Base-by-base conservation (phyloP, 2,113 vertebrate genomes). In the Lophura nycthemera region DNA sequence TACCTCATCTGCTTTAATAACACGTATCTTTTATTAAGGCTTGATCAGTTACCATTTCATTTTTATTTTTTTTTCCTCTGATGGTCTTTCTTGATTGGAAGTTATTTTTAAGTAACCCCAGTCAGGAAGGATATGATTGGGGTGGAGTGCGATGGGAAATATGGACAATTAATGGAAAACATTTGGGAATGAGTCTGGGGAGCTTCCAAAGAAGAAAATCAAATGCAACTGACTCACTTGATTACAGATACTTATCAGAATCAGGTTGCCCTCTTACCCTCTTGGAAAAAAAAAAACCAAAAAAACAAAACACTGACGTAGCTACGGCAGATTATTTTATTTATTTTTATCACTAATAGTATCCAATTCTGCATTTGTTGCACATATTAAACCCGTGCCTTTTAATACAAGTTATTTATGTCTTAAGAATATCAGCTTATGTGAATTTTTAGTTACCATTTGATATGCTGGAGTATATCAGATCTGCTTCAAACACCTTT, bases 81-180 rank as follows among this genome's bases (percentile, higher is more conserved):
- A 88, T 96, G 83, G 85, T 95, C 93, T 92, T 50, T 93, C 90
- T 96, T 43, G n/a, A 78, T 92, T 92, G 70, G 54, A 88, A 45
- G 94, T 96, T 98, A 97, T 98, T 97, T 97, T 97, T 96, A 97
- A 87, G 78, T 94, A 87, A 88, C 56, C 79, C 48, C 70, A 89
- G 38, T 94, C 97, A 98, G 98, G 97, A 98, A 98, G 98, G 98
- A 97, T 97, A 79, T 90, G 75, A 95, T 86, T 83, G 83, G 89
- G 97, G 97, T 97, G 97, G 97, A 87, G 97, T 83, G 29, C 52
- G 69, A 24, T 86, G 93, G 95, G 93, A 96, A 93, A 81, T 66
- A 45, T 79, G 60, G 86, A 42, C 91, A 96, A 85, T 92, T 94
- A 88, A 94, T 94, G 85, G 87, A 96, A 96, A 90, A 63, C 88